A percentile compares a stretch with the other conserved stretches of the same genome.
Evolutionary conservation across 2,888 invertebrate species (phyloP).

Genomic region (Melanophora roralis): DNA sequence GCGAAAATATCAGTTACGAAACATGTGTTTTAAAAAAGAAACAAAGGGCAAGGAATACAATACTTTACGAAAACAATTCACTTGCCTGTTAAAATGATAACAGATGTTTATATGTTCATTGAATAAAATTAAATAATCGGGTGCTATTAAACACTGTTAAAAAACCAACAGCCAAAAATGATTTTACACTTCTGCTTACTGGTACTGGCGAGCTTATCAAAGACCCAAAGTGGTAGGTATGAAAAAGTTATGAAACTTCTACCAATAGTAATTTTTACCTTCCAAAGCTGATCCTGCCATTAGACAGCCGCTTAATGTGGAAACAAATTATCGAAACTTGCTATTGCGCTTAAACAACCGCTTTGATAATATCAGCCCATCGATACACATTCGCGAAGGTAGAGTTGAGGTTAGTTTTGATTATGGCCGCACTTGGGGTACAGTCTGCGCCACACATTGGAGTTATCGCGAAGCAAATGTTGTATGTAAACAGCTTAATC

Average conservation of each 20-base stretch:
- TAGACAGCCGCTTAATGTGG: conserved; percentile 45
- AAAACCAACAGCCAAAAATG: conserved; percentile 12
- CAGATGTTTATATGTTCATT: not conserved
- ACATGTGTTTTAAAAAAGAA: conserved; percentile 19
- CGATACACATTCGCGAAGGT: conserved; percentile 64
- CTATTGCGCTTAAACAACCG: conserved; percentile 66
- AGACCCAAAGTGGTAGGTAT: conserved; percentile 17
- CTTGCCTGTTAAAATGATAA: conserved; percentile 10
- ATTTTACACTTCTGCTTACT: not conserved
- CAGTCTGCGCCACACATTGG: conserved; percentile 70
- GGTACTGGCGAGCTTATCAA: not conserved
- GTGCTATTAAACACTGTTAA: not conserved
- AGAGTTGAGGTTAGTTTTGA: conserved; percentile 72
- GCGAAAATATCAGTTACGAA: too few species aligned
- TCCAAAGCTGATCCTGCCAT: conserved; percentile 12
- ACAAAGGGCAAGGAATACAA: not conserved
- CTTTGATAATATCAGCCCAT: conserved; percentile 1
- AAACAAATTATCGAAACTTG: conserved; percentile 65
- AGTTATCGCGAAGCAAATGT: conserved; percentile 72
- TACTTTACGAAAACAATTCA: conserved; percentile 17
- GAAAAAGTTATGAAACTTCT: not conserved
- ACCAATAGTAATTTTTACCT: not conserved
- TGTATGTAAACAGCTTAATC: conserved; percentile 69
- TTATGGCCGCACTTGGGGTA: conserved; percentile 69
- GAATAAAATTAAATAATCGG: not conserved